Evolutionary conservation across 2,888 invertebrate species (phyloP).

Genomic region (Ephialtes manifestator): DNA sequence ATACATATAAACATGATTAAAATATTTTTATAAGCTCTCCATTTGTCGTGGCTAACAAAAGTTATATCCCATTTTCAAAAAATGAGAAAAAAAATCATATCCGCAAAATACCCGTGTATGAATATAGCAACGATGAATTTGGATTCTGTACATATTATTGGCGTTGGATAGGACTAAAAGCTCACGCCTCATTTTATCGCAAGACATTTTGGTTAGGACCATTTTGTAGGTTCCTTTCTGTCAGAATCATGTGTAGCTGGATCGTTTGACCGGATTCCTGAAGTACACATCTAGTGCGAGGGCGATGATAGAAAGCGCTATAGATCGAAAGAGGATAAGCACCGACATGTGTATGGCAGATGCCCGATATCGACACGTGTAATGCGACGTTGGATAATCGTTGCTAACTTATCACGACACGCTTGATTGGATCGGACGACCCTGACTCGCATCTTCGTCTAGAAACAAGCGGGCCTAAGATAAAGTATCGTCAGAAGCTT

Average conservation of each 20-base stretch:
- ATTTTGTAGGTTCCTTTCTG: background rate
- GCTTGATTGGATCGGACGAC: conserved; percentile 29
- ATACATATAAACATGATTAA: no score
- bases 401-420: conserved; percentile 13
- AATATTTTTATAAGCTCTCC: no score
- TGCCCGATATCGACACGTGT: conserved; percentile 14
- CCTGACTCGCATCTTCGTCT: background rate
- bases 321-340: background rate
- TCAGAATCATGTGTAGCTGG: background rate
- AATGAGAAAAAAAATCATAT: no score
- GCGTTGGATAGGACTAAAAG: no score
- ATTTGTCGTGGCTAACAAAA: no score
- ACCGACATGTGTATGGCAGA: background rate
- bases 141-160: no score
- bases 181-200: no score
- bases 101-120: no score
- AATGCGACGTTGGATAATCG: conserved; percentile 32
- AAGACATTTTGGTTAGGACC: no score
- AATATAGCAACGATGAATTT: no score
- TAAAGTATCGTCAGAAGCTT: background rate
- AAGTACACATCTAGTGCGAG: background rate
- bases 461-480: conserved; percentile 1
- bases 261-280: background rate
- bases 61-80: no score
- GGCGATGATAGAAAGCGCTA: background rate